These are phyloP conservation scores for Ceratosolen solmsi DNA, from an alignment of 1,140 invertebrate species.

Conservation along the genomic window DNA sequence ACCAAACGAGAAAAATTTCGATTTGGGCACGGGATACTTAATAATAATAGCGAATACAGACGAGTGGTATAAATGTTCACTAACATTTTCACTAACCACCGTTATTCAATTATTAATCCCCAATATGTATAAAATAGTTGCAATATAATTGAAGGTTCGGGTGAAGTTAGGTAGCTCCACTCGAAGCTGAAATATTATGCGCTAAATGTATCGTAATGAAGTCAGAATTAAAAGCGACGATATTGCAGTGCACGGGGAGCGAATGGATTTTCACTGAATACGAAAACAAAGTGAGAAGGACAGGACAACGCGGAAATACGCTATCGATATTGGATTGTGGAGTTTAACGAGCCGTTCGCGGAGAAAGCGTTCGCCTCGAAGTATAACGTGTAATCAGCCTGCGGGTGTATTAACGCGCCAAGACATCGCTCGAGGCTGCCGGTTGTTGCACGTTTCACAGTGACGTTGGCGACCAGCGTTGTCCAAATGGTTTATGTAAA, in stretches of 20 bases:
- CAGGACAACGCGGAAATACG: conserved; percentile 50
- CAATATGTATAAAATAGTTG: background rate
- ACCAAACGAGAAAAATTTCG: background rate
- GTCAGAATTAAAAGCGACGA: no score
- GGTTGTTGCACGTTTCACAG: background rate
- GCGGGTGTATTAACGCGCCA: background rate
- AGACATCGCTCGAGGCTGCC: background rate
- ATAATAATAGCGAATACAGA: background rate
- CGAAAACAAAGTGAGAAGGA: background rate
- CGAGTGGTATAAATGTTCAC: background rate
- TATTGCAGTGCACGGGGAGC: background rate
- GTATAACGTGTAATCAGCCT: background rate
- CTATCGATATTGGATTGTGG: conserved; percentile 26
- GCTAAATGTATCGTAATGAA: no score
- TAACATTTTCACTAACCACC: background rate
- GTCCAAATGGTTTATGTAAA: conserved; percentile 26
- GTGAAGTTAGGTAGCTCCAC: background rate
- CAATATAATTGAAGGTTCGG: background rate
- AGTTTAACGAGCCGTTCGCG: conserved; percentile 52
- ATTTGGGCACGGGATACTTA: background rate
- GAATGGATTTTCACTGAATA: background rate
- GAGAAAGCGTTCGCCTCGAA: conserved; percentile 40
- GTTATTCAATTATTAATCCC: conserved; percentile 6
- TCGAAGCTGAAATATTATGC: no score
- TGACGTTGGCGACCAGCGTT: background rate